Evolutionary conservation across 2,888 invertebrate species (phyloP), one percentile per base, ranked within the genome.

Genomic region (Nineta flava): DNA sequence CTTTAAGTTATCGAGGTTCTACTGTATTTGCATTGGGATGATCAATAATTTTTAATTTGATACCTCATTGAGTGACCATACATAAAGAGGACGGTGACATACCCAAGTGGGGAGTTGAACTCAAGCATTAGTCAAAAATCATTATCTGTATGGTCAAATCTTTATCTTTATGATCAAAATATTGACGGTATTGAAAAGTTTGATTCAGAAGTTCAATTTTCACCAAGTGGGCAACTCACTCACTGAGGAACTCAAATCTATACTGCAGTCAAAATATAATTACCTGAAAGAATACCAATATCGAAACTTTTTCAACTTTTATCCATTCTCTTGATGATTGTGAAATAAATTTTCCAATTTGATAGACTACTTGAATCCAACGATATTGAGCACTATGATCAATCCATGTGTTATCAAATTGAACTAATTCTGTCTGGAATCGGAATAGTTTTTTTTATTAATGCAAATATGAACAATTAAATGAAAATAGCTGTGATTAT

Each of bases 341-440:
- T 0, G 88, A 87, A 35, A 87, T 67, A 58, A 88, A 84, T 1
- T 90, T 87, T 26, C 88, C 90, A 42, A 87, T 70, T 66, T 90
- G 88, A 63, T 90, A 90, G 57, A 77, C 75, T 9, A 85, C 83
- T 63, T 87, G 84, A 45, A 84, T 76, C 87, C 87, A 87, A 53
- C 86, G 72, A 59, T 90, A 90, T 60, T 88, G 87, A 2, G 75
- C 70, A 2, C 65, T 61, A 55, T 75, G 72, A 42, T 67, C 64
- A 50, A 85, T 57, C 66, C 74, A 76, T 26, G 72, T 74, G 46
- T 71, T 65, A 51, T 79, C 71, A 59, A 82, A 87, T 60, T 81
- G 76, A n/a, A 87, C 71, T 53, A 88, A 64, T 62, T 88, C 88
- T 59, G 81, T 80, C 86, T 87, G 15, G 2, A 43, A 43, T n/a